Base-by-base conservation (phyloP, 2,113 vertebrate genomes). In the Gasterosteus aculeatus region DNA sequence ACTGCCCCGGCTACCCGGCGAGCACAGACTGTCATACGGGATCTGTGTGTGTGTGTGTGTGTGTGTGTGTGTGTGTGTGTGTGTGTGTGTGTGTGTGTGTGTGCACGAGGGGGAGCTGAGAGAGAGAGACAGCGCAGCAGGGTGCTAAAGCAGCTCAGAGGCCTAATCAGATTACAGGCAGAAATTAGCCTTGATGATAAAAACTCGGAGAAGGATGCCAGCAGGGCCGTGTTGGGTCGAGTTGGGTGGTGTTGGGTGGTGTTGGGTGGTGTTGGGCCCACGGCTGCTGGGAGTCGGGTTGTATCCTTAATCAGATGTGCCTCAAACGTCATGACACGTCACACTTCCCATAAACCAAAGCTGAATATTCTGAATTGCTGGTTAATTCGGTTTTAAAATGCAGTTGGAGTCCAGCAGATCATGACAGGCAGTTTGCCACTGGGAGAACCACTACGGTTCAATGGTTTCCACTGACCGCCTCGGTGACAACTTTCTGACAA, bases 151-250 rank as follows among this genome's bases (percentile, higher is more conserved):
- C 92, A 94, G 95, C 95, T 96, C 95, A 94, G 87, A 81, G 91
- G 64, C 83, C 84, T 97, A 97, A 97, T 97, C 96, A 96, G 96
- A 97, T 96, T 97, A 97, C 94, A 93, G 92, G 94, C 95, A 96
- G 95, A 97, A 97, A 97, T 95, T 94, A 97, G 95, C 95, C 94
- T 93, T 93, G 93, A 92, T 93, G 94, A 95, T 94, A 91, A 91
- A 94, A 92, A 94, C 91, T 72, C 89, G 95, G 93, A 92, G 88
- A 92, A 91, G 5, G 79, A 87, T 70, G 89, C 62, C 81, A 75
- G 76, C 62, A 70, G 75, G 70, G 54, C 82, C 58, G 72, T 85
- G 75, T 85, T 74, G 60, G 73, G 51, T 61, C 84, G 72, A 56
- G 4, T 15, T 35, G 69, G 78, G 46, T 61, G 85, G 72, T 59